These are phyloP conservation scores for Rhabdomys dilectus DNA, from an alignment of 2,113 vertebrate genomes.

Conservation along the genomic window DNA sequence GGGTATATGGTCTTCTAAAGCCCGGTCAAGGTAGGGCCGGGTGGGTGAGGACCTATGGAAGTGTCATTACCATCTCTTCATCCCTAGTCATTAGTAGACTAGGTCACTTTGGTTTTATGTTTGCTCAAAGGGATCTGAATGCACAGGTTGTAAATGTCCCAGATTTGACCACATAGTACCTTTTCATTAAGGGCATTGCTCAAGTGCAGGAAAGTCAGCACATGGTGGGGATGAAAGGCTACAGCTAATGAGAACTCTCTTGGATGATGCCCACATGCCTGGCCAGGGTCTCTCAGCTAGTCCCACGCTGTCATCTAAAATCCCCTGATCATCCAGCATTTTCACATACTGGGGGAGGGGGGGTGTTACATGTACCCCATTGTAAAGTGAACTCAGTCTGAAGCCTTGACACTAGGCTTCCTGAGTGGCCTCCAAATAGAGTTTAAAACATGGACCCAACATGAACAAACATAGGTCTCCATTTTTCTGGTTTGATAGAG, in stretches of 20 bases:
- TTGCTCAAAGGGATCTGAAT: neutral
- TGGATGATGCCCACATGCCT: neutral
- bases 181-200: neutral
- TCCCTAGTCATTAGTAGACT: neutral
- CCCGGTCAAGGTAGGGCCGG: neutral
- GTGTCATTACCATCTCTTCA: neutral
- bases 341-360: neutral
- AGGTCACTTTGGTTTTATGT: neutral
- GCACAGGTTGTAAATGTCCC: neutral
- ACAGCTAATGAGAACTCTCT: neutral
- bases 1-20: neutral
- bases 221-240: neutral
- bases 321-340: neutral
- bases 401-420: neutral
- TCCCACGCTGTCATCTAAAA: neutral
- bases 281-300: neutral
- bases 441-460: neutral
- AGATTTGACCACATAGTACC: neutral
- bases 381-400: neutral
- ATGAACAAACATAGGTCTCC: neutral
- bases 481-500: neutral
- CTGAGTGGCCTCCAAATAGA: neutral
- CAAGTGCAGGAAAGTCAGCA: neutral
- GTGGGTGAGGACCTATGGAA: accelerated
- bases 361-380: neutral